Conservation (phyloP, 2,888 invertebrate genomes). For the Sinopyrophorus schimmeli region DNA sequence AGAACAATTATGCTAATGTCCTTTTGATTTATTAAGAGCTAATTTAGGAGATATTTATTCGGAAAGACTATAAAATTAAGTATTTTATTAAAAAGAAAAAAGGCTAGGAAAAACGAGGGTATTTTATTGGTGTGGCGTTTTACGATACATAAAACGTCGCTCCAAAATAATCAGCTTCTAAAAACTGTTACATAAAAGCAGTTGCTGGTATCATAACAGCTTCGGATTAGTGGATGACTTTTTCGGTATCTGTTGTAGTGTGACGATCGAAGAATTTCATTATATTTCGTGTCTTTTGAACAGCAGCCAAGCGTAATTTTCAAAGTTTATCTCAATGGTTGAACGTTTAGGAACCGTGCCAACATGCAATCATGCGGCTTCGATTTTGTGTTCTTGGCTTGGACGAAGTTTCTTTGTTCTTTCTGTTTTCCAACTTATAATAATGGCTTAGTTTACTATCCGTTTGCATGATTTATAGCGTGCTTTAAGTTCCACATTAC, state of each 20-base stretch:
- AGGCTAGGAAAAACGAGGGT: too few relatives aligned
- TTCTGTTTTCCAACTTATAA: conserved; percentile 14
- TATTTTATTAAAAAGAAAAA: too few relatives aligned
- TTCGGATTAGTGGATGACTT: conserved; percentile 13
- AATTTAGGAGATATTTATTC: too few relatives aligned
- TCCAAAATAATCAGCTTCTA: conserved; percentile 6
- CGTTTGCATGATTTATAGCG: conserved; percentile 16
- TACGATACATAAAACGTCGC: too few relatives aligned
- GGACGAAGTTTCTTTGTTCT: conserved; percentile 18
- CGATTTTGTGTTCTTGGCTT: conserved; percentile 17
- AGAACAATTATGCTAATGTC: too few relatives aligned
- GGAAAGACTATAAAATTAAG: too few relatives aligned
- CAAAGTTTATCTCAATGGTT: conserved; percentile 24
- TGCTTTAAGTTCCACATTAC: conserved; percentile 12
- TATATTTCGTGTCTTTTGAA: conserved; percentile 21
- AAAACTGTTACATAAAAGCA: conserved; percentile 10
- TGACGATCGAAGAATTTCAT: conserved; percentile 17
- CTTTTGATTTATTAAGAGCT: too few relatives aligned
- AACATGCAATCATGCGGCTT: conserved; percentile 22
- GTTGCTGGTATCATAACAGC: conserved; percentile 10
- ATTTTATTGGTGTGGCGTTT: too few relatives aligned
- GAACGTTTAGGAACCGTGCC: conserved; percentile 23
- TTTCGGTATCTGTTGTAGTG: conserved; percentile 17
- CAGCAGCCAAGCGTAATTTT: conserved; percentile 21
- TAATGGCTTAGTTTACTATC: conserved; percentile 14